Percentiles rank a stretch among this genome's conserved stretches.
Evolutionary conservation across 1,140 invertebrate species (phyloP).

Genomic region (Drosophila nikananu): DNA sequence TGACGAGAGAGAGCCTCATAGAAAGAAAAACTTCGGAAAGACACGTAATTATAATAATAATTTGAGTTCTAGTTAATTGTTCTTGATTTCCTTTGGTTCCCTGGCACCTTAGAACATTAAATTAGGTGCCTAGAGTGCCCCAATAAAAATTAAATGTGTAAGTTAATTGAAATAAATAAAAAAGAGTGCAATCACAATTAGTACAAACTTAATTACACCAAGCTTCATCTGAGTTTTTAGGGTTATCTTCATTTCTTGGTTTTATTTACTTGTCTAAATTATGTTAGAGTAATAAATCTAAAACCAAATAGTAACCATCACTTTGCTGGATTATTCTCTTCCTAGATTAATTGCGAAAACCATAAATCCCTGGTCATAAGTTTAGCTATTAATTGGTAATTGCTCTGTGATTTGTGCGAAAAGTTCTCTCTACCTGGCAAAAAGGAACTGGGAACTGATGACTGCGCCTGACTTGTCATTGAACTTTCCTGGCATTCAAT

Average conservation of each 20-base stretch:
- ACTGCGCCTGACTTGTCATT: constrained; percentile 58
- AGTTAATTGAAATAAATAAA: constrained; percentile 1
- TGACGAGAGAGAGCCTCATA: not conserved
- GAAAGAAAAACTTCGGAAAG: not conserved
- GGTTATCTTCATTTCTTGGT: not conserved
- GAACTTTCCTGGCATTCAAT: constrained; percentile 63
- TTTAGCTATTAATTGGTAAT: constrained; percentile 25
- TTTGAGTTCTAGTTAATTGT: constrained; percentile 2
- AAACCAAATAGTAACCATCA: not conserved
- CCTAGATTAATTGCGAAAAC: not conserved
- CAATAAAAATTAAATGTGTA: not conserved
- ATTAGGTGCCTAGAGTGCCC: not conserved
- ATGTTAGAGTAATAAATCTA: not conserved
- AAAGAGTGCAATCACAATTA: not conserved
- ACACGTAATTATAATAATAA: not conserved
- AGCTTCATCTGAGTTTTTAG: too few relatives aligned
- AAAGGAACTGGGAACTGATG: constrained; percentile 18
- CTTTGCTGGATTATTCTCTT: not conserved
- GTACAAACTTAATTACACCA: not conserved
- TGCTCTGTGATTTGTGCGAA: constrained; percentile 10
- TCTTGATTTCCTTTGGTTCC: not conserved
- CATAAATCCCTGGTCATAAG: constrained; percentile 7
- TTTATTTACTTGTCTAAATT: not conserved
- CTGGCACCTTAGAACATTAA: not conserved
- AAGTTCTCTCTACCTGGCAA: constrained; percentile 3